Percentiles rank a stretch among this genome's conserved stretches.
Conservation (phyloP, 2,888 invertebrate genomes). For the Sisyra nigra region DNA sequence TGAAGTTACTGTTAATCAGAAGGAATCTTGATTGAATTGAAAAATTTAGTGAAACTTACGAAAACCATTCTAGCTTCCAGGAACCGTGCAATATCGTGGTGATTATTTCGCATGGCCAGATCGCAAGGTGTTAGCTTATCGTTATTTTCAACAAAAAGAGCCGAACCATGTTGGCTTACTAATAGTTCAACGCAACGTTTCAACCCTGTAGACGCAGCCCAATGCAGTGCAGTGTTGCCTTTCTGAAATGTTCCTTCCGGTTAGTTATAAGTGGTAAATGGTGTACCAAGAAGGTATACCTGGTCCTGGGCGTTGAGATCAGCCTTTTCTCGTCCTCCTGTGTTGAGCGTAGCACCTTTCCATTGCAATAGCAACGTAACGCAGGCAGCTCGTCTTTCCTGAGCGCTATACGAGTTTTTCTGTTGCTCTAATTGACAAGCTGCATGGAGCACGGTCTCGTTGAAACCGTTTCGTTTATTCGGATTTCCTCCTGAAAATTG, state of each 20-base stretch:
- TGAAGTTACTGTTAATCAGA: too few relatives aligned
- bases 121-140: constrained; percentile 48
- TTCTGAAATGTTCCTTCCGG: constrained; percentile 25
- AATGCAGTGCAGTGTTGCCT: constrained; percentile 49
- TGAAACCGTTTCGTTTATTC: constrained; percentile 44
- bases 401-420: constrained; percentile 28
- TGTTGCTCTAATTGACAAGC: constrained; percentile 34
- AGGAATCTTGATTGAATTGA: too few relatives aligned
- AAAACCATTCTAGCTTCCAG: constrained; percentile 54
- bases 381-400: constrained; percentile 40
- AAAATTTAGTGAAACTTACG: constrained; percentile 33
- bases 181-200: constrained; percentile 44
- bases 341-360: constrained; percentile 34
- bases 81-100: constrained; percentile 42
- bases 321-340: constrained; percentile 36
- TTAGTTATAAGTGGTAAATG: neutral
- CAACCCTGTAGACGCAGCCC: constrained; percentile 43
- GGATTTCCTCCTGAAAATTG: constrained; percentile 38
- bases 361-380: constrained; percentile 43
- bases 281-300: constrained; percentile 21
- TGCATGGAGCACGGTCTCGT: constrained; percentile 45
- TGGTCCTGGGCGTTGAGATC: constrained; percentile 41
- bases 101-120: constrained; percentile 38
- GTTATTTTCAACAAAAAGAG: constrained; percentile 43
- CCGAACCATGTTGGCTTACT: constrained; percentile 35